Evolutionary conservation across 2,888 invertebrate genomes (phyloP).

Genomic region (Electrophaes corylata): DNA sequence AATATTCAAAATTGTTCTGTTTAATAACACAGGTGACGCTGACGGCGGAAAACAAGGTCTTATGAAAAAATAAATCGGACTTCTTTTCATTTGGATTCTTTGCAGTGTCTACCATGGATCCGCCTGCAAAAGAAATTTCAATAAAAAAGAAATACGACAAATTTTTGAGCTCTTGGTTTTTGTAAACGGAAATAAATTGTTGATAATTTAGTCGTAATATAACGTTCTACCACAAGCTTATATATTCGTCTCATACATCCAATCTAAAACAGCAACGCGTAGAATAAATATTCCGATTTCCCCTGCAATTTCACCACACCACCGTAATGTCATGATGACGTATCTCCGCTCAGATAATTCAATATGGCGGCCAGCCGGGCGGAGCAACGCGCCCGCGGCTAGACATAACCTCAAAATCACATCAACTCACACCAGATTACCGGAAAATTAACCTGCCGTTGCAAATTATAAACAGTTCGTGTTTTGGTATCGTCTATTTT

Average conservation of each 20-base stretch:
- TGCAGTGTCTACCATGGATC: too few relatives aligned
- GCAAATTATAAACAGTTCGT: slow-evolving; percentile 51
- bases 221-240: too few relatives aligned
- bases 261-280: too few relatives aligned
- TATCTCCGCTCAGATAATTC: slow-evolving; percentile 56
- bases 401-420: slow-evolving; percentile 71
- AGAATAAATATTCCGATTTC: slow-evolving; percentile 40
- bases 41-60: slow-evolving; percentile 41
- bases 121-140: too few relatives aligned
- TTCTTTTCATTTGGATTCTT: slow-evolving; percentile 5
- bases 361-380: slow-evolving; percentile 61
- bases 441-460: slow-evolving; percentile 65
- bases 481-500: slow-evolving; percentile 40
- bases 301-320: slow-evolving; percentile 45
- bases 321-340: slow-evolving; percentile 48
- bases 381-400: slow-evolving; percentile 55
- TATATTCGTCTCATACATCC: too few relatives aligned
- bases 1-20: slow-evolving; percentile 54
- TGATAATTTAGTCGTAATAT: too few relatives aligned
- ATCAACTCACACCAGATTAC: slow-evolving; percentile 68
- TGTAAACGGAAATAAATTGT: too few relatives aligned
- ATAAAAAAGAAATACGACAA: too few relatives aligned
- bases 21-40: slow-evolving; percentile 55
- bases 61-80: slow-evolving; percentile 38
- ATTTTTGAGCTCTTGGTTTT: too few relatives aligned